Evolutionary conservation across 2,888 invertebrate genomes (phyloP).

Genomic region (Erebia aethiops): DNA sequence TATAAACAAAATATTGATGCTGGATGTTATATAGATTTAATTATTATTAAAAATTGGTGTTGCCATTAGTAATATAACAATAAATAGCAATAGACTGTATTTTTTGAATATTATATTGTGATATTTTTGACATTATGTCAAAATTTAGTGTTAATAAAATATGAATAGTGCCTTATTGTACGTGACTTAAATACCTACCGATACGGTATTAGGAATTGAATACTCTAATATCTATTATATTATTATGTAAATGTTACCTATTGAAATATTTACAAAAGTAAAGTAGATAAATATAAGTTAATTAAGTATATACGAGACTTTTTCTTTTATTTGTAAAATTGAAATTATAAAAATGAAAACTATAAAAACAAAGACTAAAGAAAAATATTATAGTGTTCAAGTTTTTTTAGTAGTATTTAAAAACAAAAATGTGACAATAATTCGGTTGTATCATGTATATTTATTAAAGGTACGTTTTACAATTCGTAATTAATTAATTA

Average conservation of each 20-base stretch:
- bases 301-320: too few relatives aligned
- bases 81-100: constrained; percentile 9
- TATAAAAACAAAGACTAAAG: too few relatives aligned
- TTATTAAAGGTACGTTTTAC: too few relatives aligned
- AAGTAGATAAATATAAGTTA: too few relatives aligned
- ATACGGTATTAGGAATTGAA: background rate
- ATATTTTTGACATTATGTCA: constrained; percentile 17
- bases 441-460: too few relatives aligned
- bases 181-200: constrained; percentile 3
- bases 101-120: constrained; percentile 17
- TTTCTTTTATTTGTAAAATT: too few relatives aligned
- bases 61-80: constrained; percentile 8
- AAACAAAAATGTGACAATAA: background rate
- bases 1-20: background rate
- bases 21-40: background rate
- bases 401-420: too few relatives aligned
- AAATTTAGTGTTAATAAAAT: constrained; percentile 12
- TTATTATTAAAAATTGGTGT: constrained; percentile 3
- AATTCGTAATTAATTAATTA: background rate
- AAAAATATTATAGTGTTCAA: too few relatives aligned
- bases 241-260: background rate
- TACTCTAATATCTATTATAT: background rate
- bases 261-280: background rate
- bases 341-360: too few relatives aligned
- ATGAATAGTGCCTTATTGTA: constrained; percentile 11